A percentile compares a stretch with the other conserved stretches of the same genome.
Conservation (phyloP, 2,797 vertebrate species). For the Vireo griseus region DNA sequence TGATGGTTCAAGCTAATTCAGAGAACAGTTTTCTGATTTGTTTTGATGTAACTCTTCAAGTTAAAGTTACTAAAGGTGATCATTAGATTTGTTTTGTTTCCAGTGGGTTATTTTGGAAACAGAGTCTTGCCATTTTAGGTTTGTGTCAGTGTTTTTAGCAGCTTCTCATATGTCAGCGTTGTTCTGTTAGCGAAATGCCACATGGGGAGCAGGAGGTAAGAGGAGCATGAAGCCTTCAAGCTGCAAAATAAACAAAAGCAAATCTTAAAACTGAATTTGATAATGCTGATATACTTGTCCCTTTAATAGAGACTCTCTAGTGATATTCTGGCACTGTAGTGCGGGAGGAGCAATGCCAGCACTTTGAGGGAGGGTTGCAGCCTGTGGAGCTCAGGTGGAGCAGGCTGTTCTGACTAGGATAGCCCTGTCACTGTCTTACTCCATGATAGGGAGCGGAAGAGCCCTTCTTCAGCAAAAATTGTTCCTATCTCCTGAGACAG, state of each 20-base stretch:
- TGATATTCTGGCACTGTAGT: not conserved
- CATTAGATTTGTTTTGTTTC: conserved; percentile 4
- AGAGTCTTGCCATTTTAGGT: not conserved
- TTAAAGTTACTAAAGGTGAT: not conserved
- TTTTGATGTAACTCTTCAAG: conserved; percentile 21
- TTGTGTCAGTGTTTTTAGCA: not conserved
- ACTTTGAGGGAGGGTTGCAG: not conserved
- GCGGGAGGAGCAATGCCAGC: rapidly evolving
- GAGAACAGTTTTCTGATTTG: not conserved
- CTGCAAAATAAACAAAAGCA: not conserved
- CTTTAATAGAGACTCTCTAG: not conserved
- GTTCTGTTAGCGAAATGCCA: not conserved
- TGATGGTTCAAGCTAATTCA: not conserved
- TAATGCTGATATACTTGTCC: not conserved
- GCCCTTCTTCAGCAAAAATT: not conserved
- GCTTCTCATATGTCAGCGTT: not conserved
- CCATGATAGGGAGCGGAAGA: rapidly evolving
- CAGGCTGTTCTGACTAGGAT: not conserved
- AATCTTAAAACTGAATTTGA: not conserved
- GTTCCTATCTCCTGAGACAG: not conserved
- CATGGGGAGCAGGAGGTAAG: not conserved
- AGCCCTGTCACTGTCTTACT: not conserved
- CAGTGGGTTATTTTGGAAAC: not conserved
- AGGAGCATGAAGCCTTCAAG: not conserved
- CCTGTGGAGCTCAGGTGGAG: not conserved